Base-by-base conservation (phyloP, 37 sponge, comb jelly and placozoan genomes). In the Chondrilla cf. caribensis region DNA sequence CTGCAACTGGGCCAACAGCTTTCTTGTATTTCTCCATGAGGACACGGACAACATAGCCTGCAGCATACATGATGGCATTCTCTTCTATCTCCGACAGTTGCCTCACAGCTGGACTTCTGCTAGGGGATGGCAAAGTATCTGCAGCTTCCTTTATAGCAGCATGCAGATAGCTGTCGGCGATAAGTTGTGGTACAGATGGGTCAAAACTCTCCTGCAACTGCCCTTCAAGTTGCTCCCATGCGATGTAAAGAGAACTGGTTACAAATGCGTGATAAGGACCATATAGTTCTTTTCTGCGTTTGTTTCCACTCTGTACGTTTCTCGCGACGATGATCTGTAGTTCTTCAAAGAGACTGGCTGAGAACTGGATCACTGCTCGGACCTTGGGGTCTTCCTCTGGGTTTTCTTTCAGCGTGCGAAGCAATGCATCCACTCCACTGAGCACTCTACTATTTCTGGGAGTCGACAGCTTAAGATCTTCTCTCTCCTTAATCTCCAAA, bases 11-110 rank as follows among this genome's bases (percentile, higher is more conserved):
- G 15, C 15, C 64, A 7, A 8, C 31, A 29, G 8, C 6, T 38
- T 70, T 11, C 18, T 70, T 31, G 38, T 70, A 70, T 38, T 37
- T 11, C 21, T 70, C 9, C 8, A 70, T 9, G 21, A 70, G 72
- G 6, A 70, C 40, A 19, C 38, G 40, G 5, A 70, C 72, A 70
- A 70, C 72, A 70, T 70, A 70, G 72, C 72, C 72, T 9, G 72
- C 72, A 38, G 40, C 72, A 70, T 70, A 70, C 72, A 70, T 70
- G 21, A 70, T 70, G 22, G 72, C 18, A 31, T 32, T 70, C 38
- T 70, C 72, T 31, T 70, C 72, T 9, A 70, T 31, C 38, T 70
- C 40, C 18, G 72, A 38, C 22, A 70, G 38, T 31, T 70, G 72
- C 72, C 72, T 70, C 35, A 70, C 39, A 32, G 72, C 9, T 4